Base-by-base conservation (phyloP, 2,888 invertebrate genomes). In the Athripsodes cinereus region DNA sequence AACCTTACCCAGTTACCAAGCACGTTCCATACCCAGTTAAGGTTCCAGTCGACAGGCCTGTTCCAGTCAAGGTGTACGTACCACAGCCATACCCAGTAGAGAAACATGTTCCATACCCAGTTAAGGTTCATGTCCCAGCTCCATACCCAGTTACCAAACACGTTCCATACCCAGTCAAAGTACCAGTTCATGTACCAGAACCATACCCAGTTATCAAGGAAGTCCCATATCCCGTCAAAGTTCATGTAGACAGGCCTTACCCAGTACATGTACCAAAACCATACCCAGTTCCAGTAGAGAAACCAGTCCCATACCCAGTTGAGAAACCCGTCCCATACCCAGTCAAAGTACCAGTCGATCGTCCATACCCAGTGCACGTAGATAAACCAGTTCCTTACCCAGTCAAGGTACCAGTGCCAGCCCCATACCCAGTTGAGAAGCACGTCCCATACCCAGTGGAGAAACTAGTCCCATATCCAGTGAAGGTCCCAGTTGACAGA, bases 1-100 rank as follows among this genome's bases (percentile, higher is more conserved):
- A 82, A 61, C 87, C 87, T 52, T 87, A 87, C 74, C 86, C 86
- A 22, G 87, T 87, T 20, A 84, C 84, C 61, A 80, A 80, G 69
- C 78, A 78, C 64, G 72, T 80, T 31, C 83, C 81, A 34, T 77
- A 77, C 73, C 81, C 79, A 55, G 79, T 79, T 2, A 78, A 79
- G 62, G 76, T 79, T 2, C 78, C 69, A 10, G 78, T 79, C 64
- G 79, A 79, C 69, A 79, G 78, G 67, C 79, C 79, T 22, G 69
- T 71, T 6, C 79, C 79, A 65, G 74, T 74, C 64, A 79, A 80
- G 64, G 80, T 81, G 2, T 80, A 72, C 71, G 80, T 82, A 20
- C 82, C 82, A 62, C 75, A 79, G 64, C 81, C 81, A 57, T 80
- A 80, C 72, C 81, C 80, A 56, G 81, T 84, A 57, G 80, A 79